Conservation (phyloP, 2,113 vertebrate genomes). For the Gopherus evgoodei region DNA sequence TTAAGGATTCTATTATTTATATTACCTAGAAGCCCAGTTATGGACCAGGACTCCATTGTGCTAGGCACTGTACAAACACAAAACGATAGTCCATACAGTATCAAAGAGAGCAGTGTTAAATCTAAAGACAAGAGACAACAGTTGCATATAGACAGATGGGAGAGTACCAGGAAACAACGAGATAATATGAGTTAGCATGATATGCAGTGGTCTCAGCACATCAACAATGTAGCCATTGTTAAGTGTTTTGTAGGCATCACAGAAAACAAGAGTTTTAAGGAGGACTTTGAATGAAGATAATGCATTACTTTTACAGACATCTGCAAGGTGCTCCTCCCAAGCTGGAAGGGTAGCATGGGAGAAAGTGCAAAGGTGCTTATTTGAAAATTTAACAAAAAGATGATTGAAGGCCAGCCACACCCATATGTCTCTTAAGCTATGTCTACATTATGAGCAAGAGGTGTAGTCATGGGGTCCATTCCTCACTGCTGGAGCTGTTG, state of each 20-base stretch:
- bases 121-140: conserved; percentile 3
- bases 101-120: not conserved
- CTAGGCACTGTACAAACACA: not conserved
- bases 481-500: too few species aligned
- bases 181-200: not conserved
- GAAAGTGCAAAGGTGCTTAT: not conserved
- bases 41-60: not conserved
- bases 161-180: not conserved
- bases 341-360: not conserved
- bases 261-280: not conserved
- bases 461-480: too few species aligned
- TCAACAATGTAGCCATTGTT: not conserved
- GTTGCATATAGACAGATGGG: not conserved
- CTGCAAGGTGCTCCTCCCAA: not conserved
- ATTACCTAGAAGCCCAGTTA: not conserved
- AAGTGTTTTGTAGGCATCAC: not conserved
- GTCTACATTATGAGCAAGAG: not conserved
- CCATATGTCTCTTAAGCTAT: not conserved
- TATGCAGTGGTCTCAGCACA: not conserved
- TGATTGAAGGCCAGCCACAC: not conserved
- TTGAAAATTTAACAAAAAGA: not conserved
- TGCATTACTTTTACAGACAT: not conserved
- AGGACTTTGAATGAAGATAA: not conserved
- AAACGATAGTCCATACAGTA: not conserved
- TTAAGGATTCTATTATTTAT: not conserved